Conservation (phyloP, 2,797 vertebrate genomes). For the Dipus sagitta region DNA sequence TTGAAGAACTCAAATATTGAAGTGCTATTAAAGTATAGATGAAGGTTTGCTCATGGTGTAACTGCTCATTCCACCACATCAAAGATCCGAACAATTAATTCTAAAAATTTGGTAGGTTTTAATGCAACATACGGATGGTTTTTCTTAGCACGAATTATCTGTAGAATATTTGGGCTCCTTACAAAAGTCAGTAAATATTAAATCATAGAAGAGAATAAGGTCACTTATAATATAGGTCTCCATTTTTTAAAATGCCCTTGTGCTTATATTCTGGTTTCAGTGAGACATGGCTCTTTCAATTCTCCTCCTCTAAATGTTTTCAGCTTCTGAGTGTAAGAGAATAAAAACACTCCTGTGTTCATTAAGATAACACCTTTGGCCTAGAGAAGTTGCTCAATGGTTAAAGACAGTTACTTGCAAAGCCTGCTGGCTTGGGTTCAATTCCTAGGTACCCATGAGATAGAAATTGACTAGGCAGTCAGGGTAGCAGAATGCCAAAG, state of each 20-base stretch:
- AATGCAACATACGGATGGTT: not conserved
- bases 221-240: slow-evolving; percentile 15
- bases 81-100: not conserved
- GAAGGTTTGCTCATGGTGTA: not conserved
- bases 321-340: not conserved
- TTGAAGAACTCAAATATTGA: slow-evolving; percentile 37
- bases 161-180: not conserved
- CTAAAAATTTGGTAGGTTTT: slow-evolving; percentile 35
- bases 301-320: slow-evolving; percentile 7
- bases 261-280: not conserved
- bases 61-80: not conserved
- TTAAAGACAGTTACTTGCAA: too few species aligned
- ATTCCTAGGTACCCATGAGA: too few species aligned
- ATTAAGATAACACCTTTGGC: slow-evolving; percentile 67
- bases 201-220: slow-evolving; percentile 40
- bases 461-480: too few species aligned
- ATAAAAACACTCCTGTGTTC: slow-evolving; percentile 67
- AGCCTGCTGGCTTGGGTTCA: too few species aligned
- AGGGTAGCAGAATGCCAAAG: too few species aligned
- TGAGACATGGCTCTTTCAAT: not conserved
- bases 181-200: slow-evolving; percentile 23
- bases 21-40: not conserved
- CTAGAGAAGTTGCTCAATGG: too few species aligned
- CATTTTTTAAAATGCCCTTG: not conserved
- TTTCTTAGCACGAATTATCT: not conserved